Base-by-base conservation (phyloP, 2,113 vertebrate genomes). In the Azemiops feae region DNA sequence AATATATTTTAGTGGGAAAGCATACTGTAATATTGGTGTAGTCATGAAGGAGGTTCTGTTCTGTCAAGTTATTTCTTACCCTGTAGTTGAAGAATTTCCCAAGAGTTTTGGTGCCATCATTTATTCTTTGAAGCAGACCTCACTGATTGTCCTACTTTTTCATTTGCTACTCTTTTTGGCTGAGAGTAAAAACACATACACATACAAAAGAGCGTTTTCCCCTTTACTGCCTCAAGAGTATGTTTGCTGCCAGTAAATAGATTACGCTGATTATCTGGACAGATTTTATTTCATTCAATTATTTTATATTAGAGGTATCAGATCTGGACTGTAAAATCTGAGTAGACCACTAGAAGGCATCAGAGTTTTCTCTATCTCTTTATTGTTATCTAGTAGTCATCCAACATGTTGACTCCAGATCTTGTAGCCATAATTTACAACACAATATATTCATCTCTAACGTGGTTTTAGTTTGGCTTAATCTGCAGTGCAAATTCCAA, bases 211-310 rank as follows among this genome's bases (percentile, higher is more conserved):
- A 55, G 64, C 54, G 45, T 53, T 53, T 9, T 27, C 43, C 86
- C 27, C 47, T 27, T 8, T 85, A 55, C 4, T 50, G 39, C 87
- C 9, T 43, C 18, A 52, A 89, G 52, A 39, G 39, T 3, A 53
- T 47, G 8, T 34, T 69, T 55, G 11, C 64, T 53, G 10, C 64
- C 30, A n/a, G 69, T 85, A 92, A 92, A 85, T 89, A 50, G 64
- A 45, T 92, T 45, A 85, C 22, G 1, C 57, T 89, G 81, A 89
- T 85, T 57, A 27, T 34, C n/a, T 54, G n/a, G 20, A 92, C 86
- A 27, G 55, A 52, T 92, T 94, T 45, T 90, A 93, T 1, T 25
- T 86, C 47, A 94, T 91, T 34, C 52, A 89, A 88, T 54, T n/a
- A 30, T 18, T 47, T 16, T 9, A 87, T 89, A 88, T 34, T 20